These are phyloP conservation scores for Oreochromis tanganicae DNA, from an alignment of 2,113 vertebrate species.

Conservation along the genomic window DNA sequence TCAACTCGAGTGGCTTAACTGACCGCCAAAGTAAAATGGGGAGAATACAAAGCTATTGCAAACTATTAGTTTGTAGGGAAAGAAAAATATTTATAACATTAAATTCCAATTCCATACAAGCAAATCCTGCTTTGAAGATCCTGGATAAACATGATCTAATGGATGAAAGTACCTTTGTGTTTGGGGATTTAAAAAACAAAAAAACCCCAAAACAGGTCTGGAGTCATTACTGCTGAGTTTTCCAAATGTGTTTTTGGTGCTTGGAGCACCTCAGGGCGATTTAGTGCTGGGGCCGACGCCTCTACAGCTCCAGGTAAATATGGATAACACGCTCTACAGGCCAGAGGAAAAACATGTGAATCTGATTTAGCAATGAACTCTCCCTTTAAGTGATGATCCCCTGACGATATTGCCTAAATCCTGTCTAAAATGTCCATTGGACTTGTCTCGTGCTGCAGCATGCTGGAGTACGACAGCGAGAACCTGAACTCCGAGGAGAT, in stretches of 20 bases:
- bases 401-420: background rate
- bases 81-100: background rate
- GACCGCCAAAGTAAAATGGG: background rate
- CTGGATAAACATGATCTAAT: background rate
- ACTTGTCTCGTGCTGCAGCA: conserved; percentile 61
- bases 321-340: background rate
- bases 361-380: background rate
- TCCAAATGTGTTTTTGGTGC: background rate
- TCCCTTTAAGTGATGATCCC: background rate
- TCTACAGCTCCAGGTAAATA: background rate
- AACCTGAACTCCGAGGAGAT: conserved; percentile 97
- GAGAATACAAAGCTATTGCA: no score
- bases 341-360: background rate
- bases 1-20: background rate
- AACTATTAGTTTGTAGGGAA: background rate
- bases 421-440: background rate
- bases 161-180: background rate
- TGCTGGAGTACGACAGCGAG: conserved; percentile 90
- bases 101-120: background rate
- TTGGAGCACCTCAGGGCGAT: background rate
- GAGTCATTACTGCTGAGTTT: background rate
- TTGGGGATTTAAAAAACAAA: background rate
- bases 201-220: background rate
- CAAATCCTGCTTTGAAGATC: background rate
- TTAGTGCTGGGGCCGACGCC: background rate